Evolutionary conservation across 2,888 invertebrate species (phyloP).

Genomic region (Linyphia triangularis): DNA sequence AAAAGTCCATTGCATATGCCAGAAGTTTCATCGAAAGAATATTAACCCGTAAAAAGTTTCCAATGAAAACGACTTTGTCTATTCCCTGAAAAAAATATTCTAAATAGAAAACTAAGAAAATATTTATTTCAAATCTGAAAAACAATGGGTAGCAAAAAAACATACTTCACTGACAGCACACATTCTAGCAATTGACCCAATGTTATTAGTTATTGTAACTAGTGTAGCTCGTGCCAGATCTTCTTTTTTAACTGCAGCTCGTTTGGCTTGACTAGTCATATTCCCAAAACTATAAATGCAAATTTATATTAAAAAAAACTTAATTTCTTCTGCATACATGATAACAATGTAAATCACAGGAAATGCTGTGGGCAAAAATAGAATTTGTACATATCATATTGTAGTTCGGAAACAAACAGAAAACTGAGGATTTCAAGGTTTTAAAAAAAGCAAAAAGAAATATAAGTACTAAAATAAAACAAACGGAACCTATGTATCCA

Average conservation of each 20-base stretch:
- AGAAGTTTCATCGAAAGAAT: conserved; percentile 97
- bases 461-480: no score
- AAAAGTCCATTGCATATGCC: conserved; percentile 98
- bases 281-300: conserved; percentile 97
- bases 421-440: no score
- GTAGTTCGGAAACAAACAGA: no score
- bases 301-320: no score
- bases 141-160: not conserved
- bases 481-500: no score
- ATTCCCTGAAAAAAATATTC: conserved; percentile 75
- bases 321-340: no score
- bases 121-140: not conserved
- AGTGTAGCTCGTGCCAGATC: conserved; percentile 97
- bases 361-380: no score
- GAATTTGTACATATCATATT: no score
- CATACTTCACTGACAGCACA: conserved; percentile 91
- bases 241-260: conserved; percentile 88
- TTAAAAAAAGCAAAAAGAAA: no score
- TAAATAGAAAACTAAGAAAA: not conserved
- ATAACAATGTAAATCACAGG: no score
- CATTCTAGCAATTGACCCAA: conserved; percentile 97
- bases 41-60: conserved; percentile 97
- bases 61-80: conserved; percentile 91
- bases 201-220: conserved; percentile 98
- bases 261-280: conserved; percentile 92